A percentile compares a stretch with the other conserved stretches of the same genome.
phyloP scores from a whole-genome alignment of 2,797 vertebrate genomes.

The Aulostomus chinensis region DNA sequence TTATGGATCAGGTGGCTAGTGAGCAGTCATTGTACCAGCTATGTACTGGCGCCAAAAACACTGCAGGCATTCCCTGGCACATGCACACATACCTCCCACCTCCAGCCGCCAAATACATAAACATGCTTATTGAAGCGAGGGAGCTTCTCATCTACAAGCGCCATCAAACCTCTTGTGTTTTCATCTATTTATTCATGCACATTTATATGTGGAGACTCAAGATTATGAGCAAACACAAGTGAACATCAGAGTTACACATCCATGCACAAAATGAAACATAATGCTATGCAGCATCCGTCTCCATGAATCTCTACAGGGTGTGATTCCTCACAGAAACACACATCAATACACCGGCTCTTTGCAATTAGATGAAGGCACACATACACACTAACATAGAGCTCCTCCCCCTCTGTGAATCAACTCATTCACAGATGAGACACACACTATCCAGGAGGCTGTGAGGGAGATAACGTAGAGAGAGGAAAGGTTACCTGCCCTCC shows the following conservation, averaged over 20 bases:
- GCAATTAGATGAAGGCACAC: constrained; percentile 39
- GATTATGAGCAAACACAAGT: constrained; percentile 52
- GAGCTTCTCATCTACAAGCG: constrained; percentile 43
- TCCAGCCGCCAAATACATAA: constrained; percentile 35
- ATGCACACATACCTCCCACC: constrained; percentile 28
- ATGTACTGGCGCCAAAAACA: constrained; percentile 61
- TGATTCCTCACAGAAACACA: constrained; percentile 45
- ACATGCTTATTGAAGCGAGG: constrained; percentile 43
- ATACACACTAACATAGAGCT: constrained; percentile 16
- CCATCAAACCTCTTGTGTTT: constrained; percentile 46
- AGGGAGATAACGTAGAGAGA: constrained; percentile 24
- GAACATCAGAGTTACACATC: constrained; percentile 39
- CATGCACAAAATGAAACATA: constrained; percentile 26
- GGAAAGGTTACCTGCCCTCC: constrained; percentile 24
- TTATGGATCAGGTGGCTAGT: constrained; percentile 72
- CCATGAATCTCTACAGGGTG: constrained; percentile 38
- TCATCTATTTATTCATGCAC: constrained; percentile 50
- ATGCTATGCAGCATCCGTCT: constrained; percentile 52
- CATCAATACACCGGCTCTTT: constrained; percentile 42
- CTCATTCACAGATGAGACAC: constrained; percentile 48
- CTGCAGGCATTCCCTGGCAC: constrained; percentile 64
- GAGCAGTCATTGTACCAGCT: constrained; percentile 64
- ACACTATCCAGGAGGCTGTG: neutral
- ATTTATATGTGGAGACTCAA: constrained; percentile 32
- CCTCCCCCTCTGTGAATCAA: constrained; percentile 45